These are phyloP conservation scores for Galaxias olidus DNA, from an alignment of 2,797 vertebrate genomes.

Conservation along the genomic window DNA sequence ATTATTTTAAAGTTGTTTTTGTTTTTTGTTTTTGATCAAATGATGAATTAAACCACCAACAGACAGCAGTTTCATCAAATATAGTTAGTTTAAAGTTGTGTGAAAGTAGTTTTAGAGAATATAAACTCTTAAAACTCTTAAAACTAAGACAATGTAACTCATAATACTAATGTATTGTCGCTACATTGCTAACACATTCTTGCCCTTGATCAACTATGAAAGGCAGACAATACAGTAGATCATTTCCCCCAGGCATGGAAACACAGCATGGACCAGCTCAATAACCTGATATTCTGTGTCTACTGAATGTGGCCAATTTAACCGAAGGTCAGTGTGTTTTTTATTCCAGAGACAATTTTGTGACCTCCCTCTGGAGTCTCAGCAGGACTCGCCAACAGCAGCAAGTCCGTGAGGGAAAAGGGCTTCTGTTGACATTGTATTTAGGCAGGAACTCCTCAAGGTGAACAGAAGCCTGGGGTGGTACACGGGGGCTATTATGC, in stretches of 20 bases:
- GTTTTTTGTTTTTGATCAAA: too few species aligned
- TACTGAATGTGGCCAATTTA: slow-evolving; percentile 81
- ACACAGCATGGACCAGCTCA: slow-evolving; percentile 82
- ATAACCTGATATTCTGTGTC: slow-evolving; percentile 81
- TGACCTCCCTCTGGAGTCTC: slow-evolving; percentile 76
- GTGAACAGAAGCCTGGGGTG: slow-evolving; percentile 73
- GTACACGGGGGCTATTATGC: slow-evolving; percentile 70
- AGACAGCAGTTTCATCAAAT: too few species aligned
- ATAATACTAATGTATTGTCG: too few species aligned
- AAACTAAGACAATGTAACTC: too few species aligned
- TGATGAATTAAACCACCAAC: too few species aligned
- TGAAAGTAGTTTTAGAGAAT: too few species aligned
- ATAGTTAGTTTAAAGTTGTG: too few species aligned
- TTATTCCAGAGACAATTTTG: slow-evolving; percentile 76
- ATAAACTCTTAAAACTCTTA: slow-evolving; percentile 46
- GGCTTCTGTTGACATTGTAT: slow-evolving; percentile 69
- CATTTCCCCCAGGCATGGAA: slow-evolving; percentile 73
- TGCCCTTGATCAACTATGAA: slow-evolving; percentile 76
- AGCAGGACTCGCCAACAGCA: slow-evolving; percentile 67
- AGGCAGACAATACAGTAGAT: slow-evolving; percentile 72
- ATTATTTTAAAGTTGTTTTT: too few species aligned
- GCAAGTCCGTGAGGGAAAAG: slow-evolving; percentile 52
- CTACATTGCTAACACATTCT: slow-evolving; percentile 64
- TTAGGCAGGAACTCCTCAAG: slow-evolving; percentile 67
- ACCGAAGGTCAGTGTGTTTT: slow-evolving; percentile 74